phyloP scores from a whole-genome alignment of 2,888 invertebrate genomes.

The Polydrusus tereticollis region DNA sequence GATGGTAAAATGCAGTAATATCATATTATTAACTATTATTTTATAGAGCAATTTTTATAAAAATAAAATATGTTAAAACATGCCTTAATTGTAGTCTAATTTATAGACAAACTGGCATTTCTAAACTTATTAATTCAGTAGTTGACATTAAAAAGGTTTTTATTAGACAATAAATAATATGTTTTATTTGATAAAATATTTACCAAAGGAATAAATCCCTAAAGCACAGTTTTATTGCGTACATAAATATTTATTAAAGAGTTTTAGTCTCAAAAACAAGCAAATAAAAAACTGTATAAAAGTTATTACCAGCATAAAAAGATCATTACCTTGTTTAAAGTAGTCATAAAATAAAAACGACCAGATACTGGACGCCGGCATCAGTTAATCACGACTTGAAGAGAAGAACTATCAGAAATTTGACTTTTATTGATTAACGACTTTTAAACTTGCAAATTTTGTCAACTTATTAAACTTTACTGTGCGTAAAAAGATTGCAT shows the following conservation, averaged over 20 bases:
- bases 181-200: neutral
- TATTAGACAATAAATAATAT: neutral
- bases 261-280: neutral
- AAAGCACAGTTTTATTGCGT: neutral
- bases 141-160: too few relatives aligned
- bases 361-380: neutral
- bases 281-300: neutral
- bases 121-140: too few relatives aligned
- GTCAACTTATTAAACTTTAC: too few relatives aligned
- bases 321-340: neutral
- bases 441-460: too few relatives aligned
- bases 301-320: slow-evolving; percentile 3
- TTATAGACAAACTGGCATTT: too few relatives aligned
- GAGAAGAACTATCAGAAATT: neutral
- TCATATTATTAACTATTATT: too few relatives aligned
- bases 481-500: too few relatives aligned
- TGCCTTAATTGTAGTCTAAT: too few relatives aligned
- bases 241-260: slow-evolving; percentile 1
- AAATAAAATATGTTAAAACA: too few relatives aligned
- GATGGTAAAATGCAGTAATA: too few relatives aligned
- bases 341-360: neutral
- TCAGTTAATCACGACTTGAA: neutral
- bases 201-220: neutral
- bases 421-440: neutral
- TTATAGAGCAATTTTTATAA: too few relatives aligned